These are phyloP conservation scores for Syritta pipiens DNA, from an alignment of 2,888 invertebrate species.

Conservation along the genomic window DNA sequence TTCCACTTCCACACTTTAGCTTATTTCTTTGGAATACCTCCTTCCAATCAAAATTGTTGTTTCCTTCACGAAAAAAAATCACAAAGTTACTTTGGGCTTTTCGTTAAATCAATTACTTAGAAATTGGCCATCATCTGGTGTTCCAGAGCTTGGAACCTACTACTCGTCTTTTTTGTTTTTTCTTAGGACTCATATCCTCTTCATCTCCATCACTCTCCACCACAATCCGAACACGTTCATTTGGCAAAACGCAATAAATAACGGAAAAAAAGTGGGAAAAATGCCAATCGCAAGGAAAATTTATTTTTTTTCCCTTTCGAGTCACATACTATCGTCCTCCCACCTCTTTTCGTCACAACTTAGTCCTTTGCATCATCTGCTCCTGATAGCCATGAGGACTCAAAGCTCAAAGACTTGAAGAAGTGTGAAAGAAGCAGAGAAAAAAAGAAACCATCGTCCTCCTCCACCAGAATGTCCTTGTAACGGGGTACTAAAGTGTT, in stretches of 20 bases:
- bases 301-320: conserved; percentile 50
- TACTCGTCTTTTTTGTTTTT: too few relatives aligned
- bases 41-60: too few relatives aligned
- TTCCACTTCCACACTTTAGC: too few relatives aligned
- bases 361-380: conserved; percentile 61
- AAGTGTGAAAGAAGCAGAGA: conserved; percentile 7
- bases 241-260: conserved; percentile 62
- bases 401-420: conserved; percentile 16
- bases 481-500: conserved; percentile 29
- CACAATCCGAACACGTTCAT: conserved; percentile 58
- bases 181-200: too few relatives aligned
- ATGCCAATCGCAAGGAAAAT: conserved; percentile 57
- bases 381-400: conserved; percentile 45
- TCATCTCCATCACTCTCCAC: too few relatives aligned
- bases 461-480: conserved; percentile 26
- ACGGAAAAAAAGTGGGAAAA: conserved; percentile 57
- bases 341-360: conserved; percentile 29
- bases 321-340: conserved; percentile 49
- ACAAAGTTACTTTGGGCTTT: too few relatives aligned
- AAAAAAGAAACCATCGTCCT: conserved; percentile 1
- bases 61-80: too few relatives aligned
- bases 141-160: too few relatives aligned
- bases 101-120: too few relatives aligned
- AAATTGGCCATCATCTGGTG: too few relatives aligned
- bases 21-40: too few relatives aligned